Base-by-base conservation (phyloP, 2,888 invertebrate genomes). In the Belgica antarctica region DNA sequence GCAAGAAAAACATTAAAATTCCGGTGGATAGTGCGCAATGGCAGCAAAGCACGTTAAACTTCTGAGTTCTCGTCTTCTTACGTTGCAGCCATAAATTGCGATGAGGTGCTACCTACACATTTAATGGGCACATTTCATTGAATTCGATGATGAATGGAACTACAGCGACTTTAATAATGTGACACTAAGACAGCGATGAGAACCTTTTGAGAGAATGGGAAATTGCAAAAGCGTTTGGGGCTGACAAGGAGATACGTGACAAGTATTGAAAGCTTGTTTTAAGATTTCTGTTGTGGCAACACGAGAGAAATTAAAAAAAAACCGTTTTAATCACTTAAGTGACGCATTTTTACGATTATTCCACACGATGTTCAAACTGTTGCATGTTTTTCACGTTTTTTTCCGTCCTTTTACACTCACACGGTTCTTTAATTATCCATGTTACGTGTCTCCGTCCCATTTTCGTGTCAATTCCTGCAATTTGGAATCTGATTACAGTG, bases 361-460 rank as follows among this genome's bases (percentile, higher is more conserved):
- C n/a, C n/a, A n/a, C n/a, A n/a, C n/a, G n/a, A n/a, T n/a, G n/a
- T n/a, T n/a, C n/a, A n/a, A n/a, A n/a, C 41, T 2, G 10, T 41
- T 41, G 41, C 41, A 15, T 41, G 41, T n/a, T 41, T 41, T 41
- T 41, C 15, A 41, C 41, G 15, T 41, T 15, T 41, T 15, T 10
- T 41, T 41, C 41, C 12, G 41, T n/a, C 15, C 3, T 41, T 41
- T 41, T 41, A n/a, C n/a, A n/a, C 41, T 41, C 41, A 41, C 41
- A 41, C 41, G 41, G n/a, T 41, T 41, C 41, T 41, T 41, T 41
- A 41, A 41, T 41, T 41, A 41, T n/a, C n/a, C 41, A 41, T 10
- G n/a, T 15, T 5, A 5, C 5, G 31, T 10, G 4, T 10, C 41
- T n/a, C 12, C 41, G 3, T 41, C 41, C 15, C 41, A 41, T n/a